Percentiles rank a stretch among this genome's conserved stretches.
These are phyloP conservation scores for Centropristis striata DNA, from an alignment of 2,113 vertebrate species.

Conservation along the genomic window DNA sequence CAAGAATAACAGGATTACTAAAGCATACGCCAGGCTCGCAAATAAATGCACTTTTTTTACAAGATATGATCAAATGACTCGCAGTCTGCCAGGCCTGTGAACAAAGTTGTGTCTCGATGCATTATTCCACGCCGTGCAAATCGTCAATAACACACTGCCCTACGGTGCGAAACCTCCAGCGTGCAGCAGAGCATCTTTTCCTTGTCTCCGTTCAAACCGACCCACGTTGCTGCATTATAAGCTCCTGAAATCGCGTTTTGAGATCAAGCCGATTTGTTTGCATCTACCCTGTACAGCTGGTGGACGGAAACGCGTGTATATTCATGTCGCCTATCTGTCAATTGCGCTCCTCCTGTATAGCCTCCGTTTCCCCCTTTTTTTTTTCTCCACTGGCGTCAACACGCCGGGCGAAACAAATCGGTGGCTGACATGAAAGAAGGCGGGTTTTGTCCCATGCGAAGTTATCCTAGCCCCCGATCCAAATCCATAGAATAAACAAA, in stretches of 20 bases:
- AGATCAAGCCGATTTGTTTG: neutral
- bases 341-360: constrained; percentile 50
- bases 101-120: constrained; percentile 76
- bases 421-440: constrained; percentile 58
- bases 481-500: constrained; percentile 56
- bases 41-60: constrained; percentile 45
- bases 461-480: constrained; percentile 64
- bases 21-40: neutral
- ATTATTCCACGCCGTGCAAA: constrained; percentile 46
- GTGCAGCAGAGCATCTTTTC: constrained; percentile 57
- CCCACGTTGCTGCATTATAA: constrained; percentile 55
- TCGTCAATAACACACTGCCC: constrained; percentile 58
- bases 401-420: constrained; percentile 68
- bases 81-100: constrained; percentile 31
- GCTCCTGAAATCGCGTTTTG: constrained; percentile 36
- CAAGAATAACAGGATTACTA: constrained; percentile 3
- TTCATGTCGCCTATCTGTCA: constrained; percentile 72
- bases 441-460: constrained; percentile 71
- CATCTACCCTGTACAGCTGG: constrained; percentile 60
- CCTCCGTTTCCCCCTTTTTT: constrained; percentile 20
- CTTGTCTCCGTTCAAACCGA: constrained; percentile 36
- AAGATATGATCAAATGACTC: neutral
- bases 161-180: constrained; percentile 48
- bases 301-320: constrained; percentile 60
- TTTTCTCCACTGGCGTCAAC: constrained; percentile 68